Evolutionary conservation across 2,888 invertebrate genomes (phyloP).

Genomic region (Rotaria macrura): DNA sequence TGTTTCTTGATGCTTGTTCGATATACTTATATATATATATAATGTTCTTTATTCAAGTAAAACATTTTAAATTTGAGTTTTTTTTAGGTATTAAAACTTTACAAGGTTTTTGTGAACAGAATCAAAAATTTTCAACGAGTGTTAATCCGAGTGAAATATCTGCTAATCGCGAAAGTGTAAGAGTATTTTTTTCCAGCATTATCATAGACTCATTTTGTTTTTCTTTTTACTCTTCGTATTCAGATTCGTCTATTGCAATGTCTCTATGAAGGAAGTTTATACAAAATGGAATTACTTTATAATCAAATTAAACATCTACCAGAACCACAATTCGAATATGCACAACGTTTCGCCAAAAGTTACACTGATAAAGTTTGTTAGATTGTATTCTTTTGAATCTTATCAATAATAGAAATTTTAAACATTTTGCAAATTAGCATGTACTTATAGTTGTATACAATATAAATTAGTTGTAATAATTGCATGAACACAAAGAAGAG

Average conservation of each 20-base stretch:
- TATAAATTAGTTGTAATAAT: too few species aligned
- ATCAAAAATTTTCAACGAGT: constrained; percentile 9
- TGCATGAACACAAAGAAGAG: too few species aligned
- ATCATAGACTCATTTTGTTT: too few species aligned
- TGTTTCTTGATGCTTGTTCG: neutral
- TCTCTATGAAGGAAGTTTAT: constrained; percentile 28
- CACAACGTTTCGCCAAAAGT: neutral
- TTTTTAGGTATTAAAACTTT: neutral
- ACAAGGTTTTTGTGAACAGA: constrained; percentile 8
- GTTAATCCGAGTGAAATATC: neutral
- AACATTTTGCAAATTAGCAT: too few species aligned
- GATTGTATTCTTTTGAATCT: neutral
- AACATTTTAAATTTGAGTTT: neutral
- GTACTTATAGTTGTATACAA: too few species aligned
- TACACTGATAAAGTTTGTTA: neutral
- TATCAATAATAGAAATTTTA: too few species aligned
- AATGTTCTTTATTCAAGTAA: too few species aligned
- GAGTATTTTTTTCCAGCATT: neutral
- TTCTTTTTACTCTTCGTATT: neutral
- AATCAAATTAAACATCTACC: neutral
- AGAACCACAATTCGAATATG: neutral
- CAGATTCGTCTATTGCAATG: constrained; percentile 24
- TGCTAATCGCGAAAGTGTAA: constrained; percentile 3
- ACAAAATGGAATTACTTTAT: constrained; percentile 21
- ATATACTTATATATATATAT: too few species aligned